Base-by-base conservation (phyloP, 2,888 invertebrate genomes). In the Xanthia togata region DNA sequence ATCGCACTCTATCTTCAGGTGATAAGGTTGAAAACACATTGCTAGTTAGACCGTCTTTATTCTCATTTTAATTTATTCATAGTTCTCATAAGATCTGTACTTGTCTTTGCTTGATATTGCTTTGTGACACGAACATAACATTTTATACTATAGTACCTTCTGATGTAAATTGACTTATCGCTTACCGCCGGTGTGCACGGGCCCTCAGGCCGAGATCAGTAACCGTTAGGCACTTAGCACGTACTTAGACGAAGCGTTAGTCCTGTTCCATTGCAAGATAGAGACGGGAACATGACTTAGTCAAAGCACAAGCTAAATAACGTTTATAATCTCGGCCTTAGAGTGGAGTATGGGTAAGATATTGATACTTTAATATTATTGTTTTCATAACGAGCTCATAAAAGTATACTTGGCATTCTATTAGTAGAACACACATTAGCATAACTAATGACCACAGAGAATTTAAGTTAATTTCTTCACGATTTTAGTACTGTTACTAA, bases 71-170 rank as follows among this genome's bases (percentile, higher is more conserved):
- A 72, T 63, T 82, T 82, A 83, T 82, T 85, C 70, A 70, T 83
- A 83, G 35, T 72, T 78, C 65, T 83, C 85, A 82, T 83, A 85
- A 85, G 83, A 83, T 82, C 82, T 83, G 73, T 85, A 82, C 78
- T 85, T 81, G 60, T 57, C n/a, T 73, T 75, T 69, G 57, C n/a
- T 75, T 60, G 62, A 57, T 76, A 65, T 57, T 80, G 31, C 20
- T 81, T 85, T 84, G 82, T 82, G 85, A 81, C 81, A 38, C 20
- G n/a, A 69, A 75, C 53, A 57, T 70, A 44, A 38, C 4, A 23
- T 60, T 41, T 44, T 14, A 80, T 67, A 63, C 23, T 70, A 47
- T 55, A 68, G 50, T 62, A 72, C 57, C 72, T 35, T n/a, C 17
- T 3, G 31, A 50, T 50, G 6, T 6, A 47, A 47, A 31, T 9